Percentiles rank a stretch among this genome's conserved stretches.
phyloP scores from a whole-genome alignment of 2,113 vertebrate genomes.

The Enhydra lutris region DNA sequence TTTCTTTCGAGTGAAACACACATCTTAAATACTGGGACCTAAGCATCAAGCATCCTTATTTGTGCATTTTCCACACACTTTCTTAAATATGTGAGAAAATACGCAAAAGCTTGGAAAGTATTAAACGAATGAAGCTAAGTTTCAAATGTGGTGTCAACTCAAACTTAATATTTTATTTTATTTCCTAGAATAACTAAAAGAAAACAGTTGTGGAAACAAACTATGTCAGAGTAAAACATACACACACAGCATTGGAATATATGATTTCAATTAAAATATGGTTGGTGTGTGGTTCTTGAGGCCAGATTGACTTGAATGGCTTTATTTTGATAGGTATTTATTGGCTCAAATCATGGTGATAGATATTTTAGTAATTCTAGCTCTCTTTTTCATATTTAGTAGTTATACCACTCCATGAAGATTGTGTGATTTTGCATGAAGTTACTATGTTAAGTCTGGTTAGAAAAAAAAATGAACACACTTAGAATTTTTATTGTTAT shows the following conservation, averaged over 20 bases:
- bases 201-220: constrained; percentile 53
- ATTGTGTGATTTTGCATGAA: neutral
- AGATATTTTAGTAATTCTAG: neutral
- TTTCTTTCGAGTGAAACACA: constrained; percentile 42
- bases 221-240: neutral
- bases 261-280: neutral
- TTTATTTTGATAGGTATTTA: neutral
- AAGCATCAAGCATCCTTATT: neutral
- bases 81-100: constrained; percentile 34
- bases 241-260: neutral
- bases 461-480: neutral
- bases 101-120: neutral
- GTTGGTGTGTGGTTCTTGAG: neutral
- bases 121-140: neutral
- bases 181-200: constrained; percentile 33
- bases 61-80: constrained; percentile 40
- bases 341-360: neutral
- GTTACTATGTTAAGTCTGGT: neutral
- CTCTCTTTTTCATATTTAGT: neutral
- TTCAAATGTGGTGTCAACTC: constrained; percentile 6
- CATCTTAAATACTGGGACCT: neutral
- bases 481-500: neutral
- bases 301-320: neutral
- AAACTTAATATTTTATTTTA: constrained; percentile 18
- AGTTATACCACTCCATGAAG: neutral